Conservation (phyloP, 2,113 vertebrate genomes). For the Argyrosomus japonicus region DNA sequence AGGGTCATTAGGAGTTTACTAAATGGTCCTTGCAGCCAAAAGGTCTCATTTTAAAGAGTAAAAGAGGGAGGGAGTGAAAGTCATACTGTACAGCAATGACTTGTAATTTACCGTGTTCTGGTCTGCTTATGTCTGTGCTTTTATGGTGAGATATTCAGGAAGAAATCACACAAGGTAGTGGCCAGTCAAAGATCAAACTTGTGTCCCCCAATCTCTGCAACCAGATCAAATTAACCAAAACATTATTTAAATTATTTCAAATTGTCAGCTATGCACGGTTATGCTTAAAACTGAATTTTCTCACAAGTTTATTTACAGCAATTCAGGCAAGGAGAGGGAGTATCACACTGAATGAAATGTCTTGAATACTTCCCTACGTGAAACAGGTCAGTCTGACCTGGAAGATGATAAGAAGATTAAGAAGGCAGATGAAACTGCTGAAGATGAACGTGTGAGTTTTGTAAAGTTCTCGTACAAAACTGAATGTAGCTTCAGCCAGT, state of each 20-base stretch:
- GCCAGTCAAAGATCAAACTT: background rate
- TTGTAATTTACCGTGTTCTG: background rate
- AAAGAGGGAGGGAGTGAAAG: background rate
- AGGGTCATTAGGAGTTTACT: background rate
- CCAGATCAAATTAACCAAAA: slow-evolving; percentile 39
- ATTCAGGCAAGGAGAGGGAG: background rate
- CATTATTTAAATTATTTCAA: slow-evolving; percentile 7
- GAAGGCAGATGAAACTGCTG: background rate
- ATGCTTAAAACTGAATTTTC: background rate
- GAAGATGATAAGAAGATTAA: slow-evolving; percentile 13
- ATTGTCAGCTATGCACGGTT: background rate
- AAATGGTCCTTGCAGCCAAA: background rate
- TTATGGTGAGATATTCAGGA: background rate
- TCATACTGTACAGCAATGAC: background rate
- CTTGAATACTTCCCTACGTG: background rate
- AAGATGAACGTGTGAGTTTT: background rate
- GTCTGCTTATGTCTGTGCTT: no score
- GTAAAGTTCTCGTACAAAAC: background rate
- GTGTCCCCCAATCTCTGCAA: background rate
- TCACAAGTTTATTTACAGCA: slow-evolving; percentile 1
- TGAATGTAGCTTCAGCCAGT: slow-evolving; percentile 5
- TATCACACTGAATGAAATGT: slow-evolving; percentile 1
- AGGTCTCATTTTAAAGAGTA: background rate
- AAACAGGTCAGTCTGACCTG: slow-evolving; percentile 47
- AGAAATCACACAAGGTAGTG: background rate